phyloP scores from a whole-genome alignment of 1,140 invertebrate genomes.

The Platyscapa corneri region DNA sequence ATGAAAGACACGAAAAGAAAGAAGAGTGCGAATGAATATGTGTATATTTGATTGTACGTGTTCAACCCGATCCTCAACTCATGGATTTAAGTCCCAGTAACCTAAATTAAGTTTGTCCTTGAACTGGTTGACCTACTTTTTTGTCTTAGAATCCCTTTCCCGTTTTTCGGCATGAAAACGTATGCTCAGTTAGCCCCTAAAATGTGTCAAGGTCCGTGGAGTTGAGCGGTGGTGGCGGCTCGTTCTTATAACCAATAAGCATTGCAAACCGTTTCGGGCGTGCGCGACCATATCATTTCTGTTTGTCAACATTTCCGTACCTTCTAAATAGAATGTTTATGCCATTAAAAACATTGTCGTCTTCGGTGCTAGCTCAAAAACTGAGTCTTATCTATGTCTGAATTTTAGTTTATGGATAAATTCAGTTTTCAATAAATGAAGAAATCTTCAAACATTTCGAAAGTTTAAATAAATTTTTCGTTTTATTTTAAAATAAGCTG shows the following conservation, averaged over 20 bases:
- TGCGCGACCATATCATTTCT: constrained; percentile 1
- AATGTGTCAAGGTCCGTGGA: constrained; percentile 70
- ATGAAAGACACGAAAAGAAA: neutral
- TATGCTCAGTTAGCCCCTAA: constrained; percentile 54
- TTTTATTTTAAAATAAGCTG: too few species aligned
- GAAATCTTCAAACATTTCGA: too few species aligned
- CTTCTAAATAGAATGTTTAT: too few species aligned
- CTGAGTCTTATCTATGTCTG: too few species aligned
- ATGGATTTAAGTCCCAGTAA: constrained; percentile 59
- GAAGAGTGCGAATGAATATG: neutral
- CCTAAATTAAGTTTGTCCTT: constrained; percentile 68
- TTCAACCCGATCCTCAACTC: constrained; percentile 59
- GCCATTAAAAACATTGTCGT: too few species aligned
- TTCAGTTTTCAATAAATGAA: too few species aligned
- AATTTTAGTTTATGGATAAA: too few species aligned
- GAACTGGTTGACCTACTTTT: constrained; percentile 68
- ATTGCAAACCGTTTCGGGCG: constrained; percentile 10
- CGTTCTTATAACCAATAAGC: constrained; percentile 8
- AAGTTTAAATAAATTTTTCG: too few species aligned
- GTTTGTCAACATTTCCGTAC: constrained; percentile 1
- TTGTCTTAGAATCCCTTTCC: constrained; percentile 58
- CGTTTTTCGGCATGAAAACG: constrained; percentile 54
- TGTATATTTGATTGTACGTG: neutral
- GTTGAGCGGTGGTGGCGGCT: neutral
- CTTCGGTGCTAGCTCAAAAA: too few species aligned